These are phyloP conservation scores for Anodontia alba DNA, from an alignment of 2,888 invertebrate species.

Conservation along the genomic window DNA sequence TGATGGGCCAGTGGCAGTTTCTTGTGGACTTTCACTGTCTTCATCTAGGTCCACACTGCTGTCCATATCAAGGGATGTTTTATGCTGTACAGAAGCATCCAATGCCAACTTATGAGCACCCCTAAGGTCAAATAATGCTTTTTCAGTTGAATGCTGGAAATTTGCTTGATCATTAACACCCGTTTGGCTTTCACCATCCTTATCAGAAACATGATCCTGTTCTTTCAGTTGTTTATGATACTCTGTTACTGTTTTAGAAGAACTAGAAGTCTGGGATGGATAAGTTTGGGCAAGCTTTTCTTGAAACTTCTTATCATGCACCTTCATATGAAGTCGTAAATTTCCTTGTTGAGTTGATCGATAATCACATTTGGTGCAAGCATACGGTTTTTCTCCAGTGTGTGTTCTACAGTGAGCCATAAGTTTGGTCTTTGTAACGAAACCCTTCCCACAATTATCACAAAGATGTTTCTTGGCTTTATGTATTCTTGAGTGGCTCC, in stretches of 20 bases:
- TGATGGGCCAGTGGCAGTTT: background rate
- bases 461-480: conserved; percentile 7
- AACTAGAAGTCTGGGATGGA: background rate
- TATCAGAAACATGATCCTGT: background rate
- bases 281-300: background rate
- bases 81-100: background rate
- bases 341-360: conserved; percentile 31
- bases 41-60: background rate
- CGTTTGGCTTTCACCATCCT: background rate
- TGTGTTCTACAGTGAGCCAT: conserved; percentile 28
- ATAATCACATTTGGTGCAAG: conserved; percentile 33
- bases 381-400: conserved; percentile 40
- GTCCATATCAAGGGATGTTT: background rate
- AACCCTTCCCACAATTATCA: conserved; percentile 29
- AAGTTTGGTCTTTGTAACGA: conserved; percentile 20
- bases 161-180: background rate
- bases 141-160: background rate
- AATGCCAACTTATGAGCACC: background rate
- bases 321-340: conserved; percentile 38
- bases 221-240: background rate
- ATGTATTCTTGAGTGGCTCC: background rate
- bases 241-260: background rate
- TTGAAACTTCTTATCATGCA: conserved; percentile 27
- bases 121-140: background rate
- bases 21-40: background rate